Percentiles rank a stretch among this genome's conserved stretches.
Conservation (phyloP, 2,888 invertebrate species). For the Cephus rjabovi region DNA sequence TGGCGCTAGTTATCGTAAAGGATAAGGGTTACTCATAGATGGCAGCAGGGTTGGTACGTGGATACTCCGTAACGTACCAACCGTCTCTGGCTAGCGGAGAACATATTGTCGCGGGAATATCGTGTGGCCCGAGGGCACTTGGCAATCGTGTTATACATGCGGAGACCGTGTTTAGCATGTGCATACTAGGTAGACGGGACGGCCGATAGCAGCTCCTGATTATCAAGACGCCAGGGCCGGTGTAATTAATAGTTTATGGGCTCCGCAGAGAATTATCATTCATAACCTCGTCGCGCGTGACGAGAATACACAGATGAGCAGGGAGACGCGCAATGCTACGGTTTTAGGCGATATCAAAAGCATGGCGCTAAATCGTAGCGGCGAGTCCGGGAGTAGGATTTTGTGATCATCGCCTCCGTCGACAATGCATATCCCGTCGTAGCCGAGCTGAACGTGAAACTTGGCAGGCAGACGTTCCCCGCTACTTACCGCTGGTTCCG, state of each 20-base stretch:
- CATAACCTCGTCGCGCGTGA: slow-evolving; percentile 43
- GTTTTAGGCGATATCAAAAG: too few species aligned
- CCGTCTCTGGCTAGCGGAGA: slow-evolving; percentile 29
- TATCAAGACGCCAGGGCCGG: slow-evolving; percentile 36
- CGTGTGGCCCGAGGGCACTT: slow-evolving; percentile 25
- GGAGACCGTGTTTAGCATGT: slow-evolving; percentile 26
- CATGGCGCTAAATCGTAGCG: too few species aligned
- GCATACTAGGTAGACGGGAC: slow-evolving; percentile 26
- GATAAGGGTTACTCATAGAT: not conserved
- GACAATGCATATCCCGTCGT: too few species aligned
- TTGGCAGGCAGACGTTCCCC: too few species aligned
- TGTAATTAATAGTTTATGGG: slow-evolving; percentile 53
- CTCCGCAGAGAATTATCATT: slow-evolving; percentile 47
- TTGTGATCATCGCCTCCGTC: too few species aligned
- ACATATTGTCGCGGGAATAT: slow-evolving; percentile 34
- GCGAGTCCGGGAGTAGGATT: too few species aligned
- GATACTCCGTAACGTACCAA: too few species aligned
- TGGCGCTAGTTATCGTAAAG: not conserved
- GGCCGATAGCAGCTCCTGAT: slow-evolving; percentile 38
- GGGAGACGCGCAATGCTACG: too few species aligned
- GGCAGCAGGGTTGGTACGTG: not conserved
- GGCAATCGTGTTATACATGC: slow-evolving; percentile 8
- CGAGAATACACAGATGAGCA: slow-evolving; percentile 28
- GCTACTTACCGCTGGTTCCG: too few species aligned
- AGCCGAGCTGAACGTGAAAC: too few species aligned